phyloP scores from a whole-genome alignment of 1,140 invertebrate genomes.

The Heliconius hewitsoni region DNA sequence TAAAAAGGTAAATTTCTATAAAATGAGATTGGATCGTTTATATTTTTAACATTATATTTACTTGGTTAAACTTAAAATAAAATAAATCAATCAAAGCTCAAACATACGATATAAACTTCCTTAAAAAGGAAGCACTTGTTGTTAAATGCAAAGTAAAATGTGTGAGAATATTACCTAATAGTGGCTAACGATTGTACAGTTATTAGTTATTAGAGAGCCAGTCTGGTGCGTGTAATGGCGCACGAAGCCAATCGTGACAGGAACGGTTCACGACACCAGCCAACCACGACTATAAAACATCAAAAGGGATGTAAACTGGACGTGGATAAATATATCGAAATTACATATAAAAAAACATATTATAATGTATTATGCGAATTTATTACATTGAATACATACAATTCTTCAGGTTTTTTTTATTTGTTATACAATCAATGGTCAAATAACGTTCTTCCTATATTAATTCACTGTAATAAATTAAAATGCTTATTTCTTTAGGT shows the following conservation, averaged over 20 bases:
- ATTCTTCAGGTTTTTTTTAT: too few species aligned
- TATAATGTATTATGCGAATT: too few species aligned
- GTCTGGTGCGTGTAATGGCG: constrained; percentile 42
- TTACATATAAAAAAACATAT: background rate
- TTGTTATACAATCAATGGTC: too few species aligned
- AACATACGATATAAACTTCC: background rate
- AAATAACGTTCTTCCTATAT: too few species aligned
- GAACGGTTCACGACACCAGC: constrained; percentile 45
- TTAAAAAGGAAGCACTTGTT: constrained; percentile 22
- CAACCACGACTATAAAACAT: constrained; percentile 40
- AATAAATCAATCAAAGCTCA: background rate
- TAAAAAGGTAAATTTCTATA: too few species aligned
- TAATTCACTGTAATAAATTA: too few species aligned
- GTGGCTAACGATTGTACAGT: constrained; percentile 38
- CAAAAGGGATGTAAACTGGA: background rate
- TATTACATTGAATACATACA: too few species aligned
- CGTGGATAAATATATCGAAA: background rate
- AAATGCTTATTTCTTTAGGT: too few species aligned
- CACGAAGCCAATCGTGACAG: constrained; percentile 51
- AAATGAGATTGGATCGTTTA: too few species aligned
- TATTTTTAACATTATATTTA: too few species aligned
- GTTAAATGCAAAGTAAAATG: constrained; percentile 22
- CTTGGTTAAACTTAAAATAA: too few species aligned
- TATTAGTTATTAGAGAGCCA: constrained; percentile 41
- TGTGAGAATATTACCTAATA: constrained; percentile 33